phyloP scores from a whole-genome alignment of 2,888 invertebrate species.

The Rotaria macrura region DNA sequence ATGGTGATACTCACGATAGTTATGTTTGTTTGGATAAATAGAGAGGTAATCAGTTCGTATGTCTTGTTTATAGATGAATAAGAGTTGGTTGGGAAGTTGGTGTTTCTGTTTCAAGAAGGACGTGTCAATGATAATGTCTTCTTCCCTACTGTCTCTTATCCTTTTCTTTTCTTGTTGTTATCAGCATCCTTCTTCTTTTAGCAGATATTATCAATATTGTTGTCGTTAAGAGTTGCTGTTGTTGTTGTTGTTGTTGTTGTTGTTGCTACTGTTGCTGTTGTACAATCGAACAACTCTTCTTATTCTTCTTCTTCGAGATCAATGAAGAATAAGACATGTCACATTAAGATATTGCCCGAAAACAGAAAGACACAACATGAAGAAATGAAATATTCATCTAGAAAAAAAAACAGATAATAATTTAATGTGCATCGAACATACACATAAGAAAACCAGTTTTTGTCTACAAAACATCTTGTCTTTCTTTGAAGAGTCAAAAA shows the following conservation, averaged over 20 bases:
- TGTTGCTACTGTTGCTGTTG: no score
- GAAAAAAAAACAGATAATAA: background rate
- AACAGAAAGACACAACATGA: background rate
- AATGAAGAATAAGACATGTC: background rate
- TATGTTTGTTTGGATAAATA: background rate
- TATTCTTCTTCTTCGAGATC: no score
- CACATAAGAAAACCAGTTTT: background rate
- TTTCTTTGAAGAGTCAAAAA: no score
- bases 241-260: background rate
- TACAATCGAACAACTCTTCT: no score
- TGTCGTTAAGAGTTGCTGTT: background rate
- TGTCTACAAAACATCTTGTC: no score
- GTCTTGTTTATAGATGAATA: background rate
- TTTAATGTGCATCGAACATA: background rate
- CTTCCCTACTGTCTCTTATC: slow-evolving; percentile 1
- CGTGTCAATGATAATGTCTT: slow-evolving; percentile 12
- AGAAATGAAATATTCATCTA: no score
- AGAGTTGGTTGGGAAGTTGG: background rate
- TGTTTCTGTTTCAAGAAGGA: background rate
- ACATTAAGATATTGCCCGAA: background rate
- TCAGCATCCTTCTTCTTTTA: background rate
- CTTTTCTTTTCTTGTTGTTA: background rate
- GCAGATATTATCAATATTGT: background rate
- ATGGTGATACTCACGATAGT: background rate
- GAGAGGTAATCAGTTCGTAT: background rate